These are phyloP conservation scores for Magallana nippona DNA, from an alignment of 2,888 invertebrate species.

Conservation along the genomic window DNA sequence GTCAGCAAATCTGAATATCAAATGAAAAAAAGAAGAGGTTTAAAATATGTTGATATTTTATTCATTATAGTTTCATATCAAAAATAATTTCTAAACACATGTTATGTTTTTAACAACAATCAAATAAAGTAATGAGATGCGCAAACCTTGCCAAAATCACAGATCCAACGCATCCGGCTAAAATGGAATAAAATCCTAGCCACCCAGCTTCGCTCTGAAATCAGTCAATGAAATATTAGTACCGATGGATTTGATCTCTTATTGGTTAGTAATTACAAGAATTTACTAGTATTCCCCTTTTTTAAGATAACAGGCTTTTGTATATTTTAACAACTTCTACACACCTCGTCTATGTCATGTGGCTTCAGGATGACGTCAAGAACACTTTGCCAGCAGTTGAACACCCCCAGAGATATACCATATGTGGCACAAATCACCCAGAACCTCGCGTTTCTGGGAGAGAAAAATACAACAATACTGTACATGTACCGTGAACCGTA, in stretches of 20 bases:
- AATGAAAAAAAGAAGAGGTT: background rate
- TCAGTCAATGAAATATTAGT: too few relatives aligned
- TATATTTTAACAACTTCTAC: background rate
- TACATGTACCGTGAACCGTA: too few relatives aligned
- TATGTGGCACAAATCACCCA: conserved; percentile 52
- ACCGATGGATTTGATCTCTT: too few relatives aligned
- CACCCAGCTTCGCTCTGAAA: conserved; percentile 71
- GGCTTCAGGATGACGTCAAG: conserved; percentile 51
- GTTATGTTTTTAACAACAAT: too few relatives aligned
- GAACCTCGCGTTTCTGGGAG: conserved; percentile 47
- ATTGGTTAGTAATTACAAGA: too few relatives aligned
- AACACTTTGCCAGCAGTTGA: conserved; percentile 50
- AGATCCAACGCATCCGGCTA: conserved; percentile 62
- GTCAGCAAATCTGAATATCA: conserved; percentile 63
- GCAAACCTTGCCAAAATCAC: conserved; percentile 65
- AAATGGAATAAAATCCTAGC: conserved; percentile 69
- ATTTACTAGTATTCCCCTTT: too few relatives aligned
- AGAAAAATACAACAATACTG: background rate
- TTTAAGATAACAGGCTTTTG: too few relatives aligned
- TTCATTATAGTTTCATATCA: too few relatives aligned
- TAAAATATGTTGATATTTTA: too few relatives aligned
- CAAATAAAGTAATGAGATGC: too few relatives aligned
- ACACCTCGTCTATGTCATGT: conserved; percentile 49
- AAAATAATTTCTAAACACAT: too few relatives aligned
- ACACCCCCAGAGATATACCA: conserved; percentile 50